Evolutionary conservation across 2,888 invertebrate genomes (phyloP).

Genomic region (Morpho achilles): DNA sequence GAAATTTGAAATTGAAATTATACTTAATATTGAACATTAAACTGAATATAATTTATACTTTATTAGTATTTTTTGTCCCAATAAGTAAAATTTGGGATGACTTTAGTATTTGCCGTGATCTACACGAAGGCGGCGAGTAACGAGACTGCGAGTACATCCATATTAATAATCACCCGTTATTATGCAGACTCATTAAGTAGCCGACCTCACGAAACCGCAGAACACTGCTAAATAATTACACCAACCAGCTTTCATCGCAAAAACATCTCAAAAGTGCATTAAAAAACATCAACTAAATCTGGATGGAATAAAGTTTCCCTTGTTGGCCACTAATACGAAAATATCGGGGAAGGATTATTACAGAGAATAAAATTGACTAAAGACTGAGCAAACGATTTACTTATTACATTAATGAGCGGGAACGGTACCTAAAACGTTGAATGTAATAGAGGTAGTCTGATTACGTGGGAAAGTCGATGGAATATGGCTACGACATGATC

Average conservation of each 20-base stretch:
- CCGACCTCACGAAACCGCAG: constrained; percentile 68
- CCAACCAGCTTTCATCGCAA: constrained; percentile 68
- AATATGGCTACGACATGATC: constrained; percentile 50
- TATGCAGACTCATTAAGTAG: constrained; percentile 66
- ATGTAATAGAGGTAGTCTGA: constrained; percentile 72
- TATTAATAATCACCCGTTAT: constrained; percentile 73
- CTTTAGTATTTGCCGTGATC: constrained; percentile 15
- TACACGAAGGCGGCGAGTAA: constrained; percentile 39
- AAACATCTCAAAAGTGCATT: constrained; percentile 66
- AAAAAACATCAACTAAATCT: constrained; percentile 42
- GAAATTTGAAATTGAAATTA: too few relatives aligned
- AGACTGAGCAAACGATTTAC: constrained; percentile 62
- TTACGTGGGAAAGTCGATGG: constrained; percentile 67
- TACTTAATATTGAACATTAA: too few relatives aligned
- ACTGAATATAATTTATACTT: too few relatives aligned
- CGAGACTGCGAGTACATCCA: constrained; percentile 54
- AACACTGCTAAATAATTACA: constrained; percentile 76
- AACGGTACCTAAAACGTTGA: constrained; percentile 68
- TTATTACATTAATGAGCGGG: constrained; percentile 72
- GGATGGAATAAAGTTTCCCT: constrained; percentile 37
- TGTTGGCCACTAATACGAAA: constrained; percentile 46
- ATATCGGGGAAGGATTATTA: constrained; percentile 54
- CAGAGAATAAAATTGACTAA: constrained; percentile 60
- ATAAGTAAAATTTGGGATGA: constrained; percentile 5
- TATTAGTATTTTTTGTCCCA: constrained; percentile 35